A percentile compares a stretch with the other conserved stretches of the same genome.
Conservation (phyloP, 2,113 vertebrate species). For the Chlorodrepanis virens region DNA sequence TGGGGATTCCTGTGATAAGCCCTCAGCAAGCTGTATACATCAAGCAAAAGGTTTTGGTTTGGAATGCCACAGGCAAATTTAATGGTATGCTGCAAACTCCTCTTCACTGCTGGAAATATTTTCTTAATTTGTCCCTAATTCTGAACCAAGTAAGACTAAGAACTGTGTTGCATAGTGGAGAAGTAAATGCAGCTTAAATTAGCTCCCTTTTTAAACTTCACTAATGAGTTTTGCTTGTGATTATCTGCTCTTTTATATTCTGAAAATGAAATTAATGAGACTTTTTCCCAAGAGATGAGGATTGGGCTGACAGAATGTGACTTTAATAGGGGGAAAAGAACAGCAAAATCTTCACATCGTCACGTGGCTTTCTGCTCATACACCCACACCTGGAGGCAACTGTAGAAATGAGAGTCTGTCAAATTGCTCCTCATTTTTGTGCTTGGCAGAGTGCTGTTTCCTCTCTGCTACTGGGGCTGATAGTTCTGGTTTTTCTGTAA, state of each 20-base stretch:
- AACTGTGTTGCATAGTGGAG: background rate
- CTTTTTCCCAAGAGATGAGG: background rate
- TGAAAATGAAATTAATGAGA: conserved; percentile 41
- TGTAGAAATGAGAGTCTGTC: conserved; percentile 8
- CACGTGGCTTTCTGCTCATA: conserved; percentile 16
- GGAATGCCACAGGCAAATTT: background rate
- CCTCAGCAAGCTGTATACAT: background rate
- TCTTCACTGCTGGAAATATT: background rate
- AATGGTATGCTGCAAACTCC: background rate
- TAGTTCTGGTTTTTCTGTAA: background rate
- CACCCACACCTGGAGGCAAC: conserved; percentile 33
- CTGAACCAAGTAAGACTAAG: rapidly evolving
- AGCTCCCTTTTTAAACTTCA: background rate
- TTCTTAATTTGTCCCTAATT: background rate
- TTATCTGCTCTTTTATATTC: conserved; percentile 33
- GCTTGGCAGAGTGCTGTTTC: background rate
- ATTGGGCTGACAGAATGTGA: conserved; percentile 26
- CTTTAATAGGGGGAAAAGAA: conserved; percentile 19
- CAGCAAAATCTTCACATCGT: conserved; percentile 7
- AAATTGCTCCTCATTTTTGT: background rate
- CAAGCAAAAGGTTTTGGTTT: background rate
- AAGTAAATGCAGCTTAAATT: conserved; percentile 19
- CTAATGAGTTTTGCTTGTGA: background rate
- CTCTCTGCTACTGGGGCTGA: background rate
- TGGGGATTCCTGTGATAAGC: background rate